A percentile compares a stretch with the other conserved stretches of the same genome.
phyloP scores from a whole-genome alignment of 2,888 invertebrate genomes.

The Mesorhabditis spiculigera region DNA sequence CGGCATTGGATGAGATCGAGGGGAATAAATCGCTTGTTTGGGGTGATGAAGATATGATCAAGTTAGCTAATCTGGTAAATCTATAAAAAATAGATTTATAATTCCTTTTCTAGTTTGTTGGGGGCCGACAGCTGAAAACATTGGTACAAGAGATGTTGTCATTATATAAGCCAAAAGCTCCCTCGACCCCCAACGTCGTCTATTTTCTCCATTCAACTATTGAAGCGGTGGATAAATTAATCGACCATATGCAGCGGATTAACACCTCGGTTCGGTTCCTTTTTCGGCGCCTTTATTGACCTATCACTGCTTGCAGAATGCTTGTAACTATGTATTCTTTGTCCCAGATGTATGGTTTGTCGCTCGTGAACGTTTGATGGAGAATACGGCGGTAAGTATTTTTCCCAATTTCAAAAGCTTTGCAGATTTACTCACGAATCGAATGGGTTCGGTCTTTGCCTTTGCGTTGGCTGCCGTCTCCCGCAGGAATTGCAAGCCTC shows the following conservation, averaged over 20 bases:
- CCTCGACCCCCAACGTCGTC: conserved; percentile 25
- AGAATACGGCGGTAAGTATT: background rate
- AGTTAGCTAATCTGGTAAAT: conserved; percentile 43
- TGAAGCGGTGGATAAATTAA: conserved; percentile 24
- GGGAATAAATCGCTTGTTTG: conserved; percentile 52
- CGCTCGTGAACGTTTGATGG: conserved; percentile 34
- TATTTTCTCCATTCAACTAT: conserved; percentile 32
- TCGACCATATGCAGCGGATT: conserved; percentile 29
- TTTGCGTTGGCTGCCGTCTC: conserved; percentile 33
- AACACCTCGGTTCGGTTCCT: conserved; percentile 13
- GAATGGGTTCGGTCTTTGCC: conserved; percentile 37
- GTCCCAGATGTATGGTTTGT: conserved; percentile 44
- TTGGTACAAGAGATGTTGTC: conserved; percentile 27
- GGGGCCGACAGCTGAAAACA: conserved; percentile 17
- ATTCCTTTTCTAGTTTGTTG: conserved; percentile 24
- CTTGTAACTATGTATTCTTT: conserved; percentile 38
- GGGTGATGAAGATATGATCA: conserved; percentile 44
- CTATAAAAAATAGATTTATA: background rate
- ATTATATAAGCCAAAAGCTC: conserved; percentile 17
- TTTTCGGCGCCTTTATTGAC: no score
- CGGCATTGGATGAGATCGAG: conserved; percentile 41
- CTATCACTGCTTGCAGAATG: conserved; percentile 22
- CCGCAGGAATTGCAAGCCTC: background rate
- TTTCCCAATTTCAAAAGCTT: conserved; percentile 10
- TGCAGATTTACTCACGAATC: conserved; percentile 32